Conservation (phyloP, 2,888 invertebrate species). For the Drosophila paucipuncta region DNA sequence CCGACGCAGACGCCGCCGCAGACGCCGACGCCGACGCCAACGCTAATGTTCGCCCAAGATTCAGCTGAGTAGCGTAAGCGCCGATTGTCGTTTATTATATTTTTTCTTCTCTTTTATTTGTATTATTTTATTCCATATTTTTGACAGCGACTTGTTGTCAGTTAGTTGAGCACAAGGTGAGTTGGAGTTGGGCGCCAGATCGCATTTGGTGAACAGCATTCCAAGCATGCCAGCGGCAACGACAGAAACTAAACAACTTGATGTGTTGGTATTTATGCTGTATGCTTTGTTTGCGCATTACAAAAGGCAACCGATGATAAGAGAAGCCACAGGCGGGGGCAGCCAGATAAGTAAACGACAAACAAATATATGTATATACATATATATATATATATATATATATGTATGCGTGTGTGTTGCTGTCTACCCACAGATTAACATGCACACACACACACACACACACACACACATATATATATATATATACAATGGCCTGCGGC, state of each 20-base stretch:
- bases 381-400: not conserved
- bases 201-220: constrained; percentile 55
- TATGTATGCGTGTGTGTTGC: constrained; percentile 21
- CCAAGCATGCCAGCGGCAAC: constrained; percentile 60
- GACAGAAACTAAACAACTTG: constrained; percentile 67
- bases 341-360: constrained; percentile 58
- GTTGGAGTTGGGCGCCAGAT: constrained; percentile 49
- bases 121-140: constrained; percentile 27
- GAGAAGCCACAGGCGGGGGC: constrained; percentile 39
- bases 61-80: constrained; percentile 37
- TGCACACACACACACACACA: constrained; percentile 2
- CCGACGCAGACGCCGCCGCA: constrained; percentile 23
- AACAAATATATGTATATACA: constrained; percentile 27
- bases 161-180: constrained; percentile 64
- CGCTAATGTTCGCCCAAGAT: constrained; percentile 18
- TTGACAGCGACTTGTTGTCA: constrained; percentile 54
- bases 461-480: not conserved
- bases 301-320: constrained; percentile 66
- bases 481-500: constrained; percentile 6
- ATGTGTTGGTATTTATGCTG: constrained; percentile 73
- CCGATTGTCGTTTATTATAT: constrained; percentile 30
- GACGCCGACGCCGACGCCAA: constrained; percentile 5
- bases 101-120: constrained; percentile 1
- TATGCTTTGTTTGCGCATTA: constrained; percentile 75
- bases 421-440: constrained; percentile 35